Evolutionary conservation across 2,113 vertebrate species (phyloP).

Genomic region (Phocoena sinus): DNA sequence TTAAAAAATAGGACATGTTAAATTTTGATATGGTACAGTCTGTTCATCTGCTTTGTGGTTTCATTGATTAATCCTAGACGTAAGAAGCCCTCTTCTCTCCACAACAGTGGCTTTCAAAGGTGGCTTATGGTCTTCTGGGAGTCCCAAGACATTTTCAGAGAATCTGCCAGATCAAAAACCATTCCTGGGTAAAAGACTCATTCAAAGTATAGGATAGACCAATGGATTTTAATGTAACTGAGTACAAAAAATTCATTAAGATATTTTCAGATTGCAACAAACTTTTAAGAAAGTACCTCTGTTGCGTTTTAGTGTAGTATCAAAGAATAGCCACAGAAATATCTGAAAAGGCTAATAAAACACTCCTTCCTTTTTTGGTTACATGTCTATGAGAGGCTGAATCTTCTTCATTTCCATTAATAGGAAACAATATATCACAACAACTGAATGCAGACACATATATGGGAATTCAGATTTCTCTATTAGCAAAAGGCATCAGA

Average conservation of each 20-base stretch:
- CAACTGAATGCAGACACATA: neutral
- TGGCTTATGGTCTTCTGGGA: neutral
- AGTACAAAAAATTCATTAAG: neutral
- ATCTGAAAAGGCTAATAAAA: neutral
- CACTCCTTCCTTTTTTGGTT: neutral
- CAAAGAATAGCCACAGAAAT: neutral
- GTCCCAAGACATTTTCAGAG: neutral
- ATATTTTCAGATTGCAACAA: neutral
- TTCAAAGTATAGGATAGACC: neutral
- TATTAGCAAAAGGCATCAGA: neutral
- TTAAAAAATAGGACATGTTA: neutral
- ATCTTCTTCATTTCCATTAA: neutral
- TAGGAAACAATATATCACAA: neutral
- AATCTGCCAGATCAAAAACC: neutral
- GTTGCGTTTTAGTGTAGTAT: neutral
- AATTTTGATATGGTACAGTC: neutral
- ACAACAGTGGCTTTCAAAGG: neutral
- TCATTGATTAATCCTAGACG: neutral
- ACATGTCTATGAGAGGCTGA: neutral
- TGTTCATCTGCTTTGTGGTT: neutral
- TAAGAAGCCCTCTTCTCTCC: neutral
- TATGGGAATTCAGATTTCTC: neutral
- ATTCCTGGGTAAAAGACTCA: neutral
- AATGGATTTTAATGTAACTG: neutral
- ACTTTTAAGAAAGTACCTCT: neutral